Evolutionary conservation across 2,113 vertebrate species (phyloP).

Genomic region (Pagrus major): DNA sequence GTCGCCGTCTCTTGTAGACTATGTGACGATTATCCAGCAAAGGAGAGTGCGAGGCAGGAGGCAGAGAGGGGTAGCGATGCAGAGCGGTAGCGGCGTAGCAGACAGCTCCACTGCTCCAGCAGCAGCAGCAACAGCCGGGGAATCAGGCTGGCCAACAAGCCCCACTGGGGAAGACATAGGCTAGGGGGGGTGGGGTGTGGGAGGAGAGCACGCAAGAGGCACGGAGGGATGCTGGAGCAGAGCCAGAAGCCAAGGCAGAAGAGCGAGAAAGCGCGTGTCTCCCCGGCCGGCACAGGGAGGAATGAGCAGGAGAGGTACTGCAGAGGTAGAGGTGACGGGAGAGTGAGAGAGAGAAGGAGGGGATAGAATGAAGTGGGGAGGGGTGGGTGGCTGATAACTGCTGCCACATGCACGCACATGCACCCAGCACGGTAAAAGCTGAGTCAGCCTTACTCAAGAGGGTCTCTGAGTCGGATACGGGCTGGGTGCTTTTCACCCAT

Average conservation of each 20-base stretch:
- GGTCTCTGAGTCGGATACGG: conserved; percentile 44
- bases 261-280: conserved; percentile 60
- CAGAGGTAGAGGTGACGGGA: conserved; percentile 68
- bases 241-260: conserved; percentile 65
- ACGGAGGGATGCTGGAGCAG: conserved; percentile 59
- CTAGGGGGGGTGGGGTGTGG: conserved; percentile 16
- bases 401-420: conserved; percentile 57
- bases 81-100: conserved; percentile 34
- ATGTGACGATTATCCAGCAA: conserved; percentile 52
- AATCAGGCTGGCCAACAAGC: conserved; percentile 61
- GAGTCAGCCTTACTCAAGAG: conserved; percentile 70
- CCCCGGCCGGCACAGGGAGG: conserved; percentile 50
- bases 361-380: conserved; percentile 9
- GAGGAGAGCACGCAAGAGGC: conserved; percentile 46
- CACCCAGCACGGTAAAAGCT: conserved; percentile 49
- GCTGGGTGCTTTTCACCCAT: conserved; percentile 40
- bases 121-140: conserved; percentile 51
- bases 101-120: conserved; percentile 51
- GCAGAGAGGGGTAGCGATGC: conserved; percentile 16
- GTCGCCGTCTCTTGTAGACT: conserved; percentile 40
- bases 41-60: conserved; percentile 49
- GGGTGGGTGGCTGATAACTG: conserved; percentile 42
- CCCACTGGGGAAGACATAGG: conserved; percentile 53
- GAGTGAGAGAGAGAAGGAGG: conserved; percentile 35
- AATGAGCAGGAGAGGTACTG: conserved; percentile 73